Evolutionary conservation across 2,888 invertebrate genomes (phyloP).

Genomic region (Podabrus alpinus): DNA sequence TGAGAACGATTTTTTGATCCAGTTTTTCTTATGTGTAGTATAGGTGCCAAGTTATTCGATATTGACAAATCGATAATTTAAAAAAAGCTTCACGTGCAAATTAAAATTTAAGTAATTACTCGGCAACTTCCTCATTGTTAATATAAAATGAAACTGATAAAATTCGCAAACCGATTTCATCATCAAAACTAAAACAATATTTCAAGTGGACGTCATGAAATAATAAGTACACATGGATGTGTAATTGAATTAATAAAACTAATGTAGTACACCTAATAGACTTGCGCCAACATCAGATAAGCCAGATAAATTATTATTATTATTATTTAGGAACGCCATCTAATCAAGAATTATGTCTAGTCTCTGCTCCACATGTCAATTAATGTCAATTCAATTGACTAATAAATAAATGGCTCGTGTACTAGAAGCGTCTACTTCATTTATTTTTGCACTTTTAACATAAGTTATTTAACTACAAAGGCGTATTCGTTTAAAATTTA

Average conservation of each 20-base stretch:
- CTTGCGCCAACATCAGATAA: not conserved
- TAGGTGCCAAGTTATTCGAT: no score
- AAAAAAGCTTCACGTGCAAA: not conserved
- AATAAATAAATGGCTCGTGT: not conserved
- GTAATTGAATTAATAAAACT: not conserved
- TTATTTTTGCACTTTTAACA: not conserved
- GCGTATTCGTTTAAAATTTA: no score
- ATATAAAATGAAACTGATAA: not conserved
- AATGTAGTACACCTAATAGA: not conserved
- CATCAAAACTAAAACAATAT: not conserved
- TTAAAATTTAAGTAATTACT: not conserved
- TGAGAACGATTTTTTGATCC: not conserved
- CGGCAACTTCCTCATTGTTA: not conserved
- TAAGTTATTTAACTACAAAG: not conserved
- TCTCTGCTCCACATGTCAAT: conserved; percentile 12
- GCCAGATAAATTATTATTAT: conserved; percentile 12
- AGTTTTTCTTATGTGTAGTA: no score
- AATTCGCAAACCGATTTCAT: not conserved
- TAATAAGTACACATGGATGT: not conserved
- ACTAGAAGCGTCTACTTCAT: not conserved
- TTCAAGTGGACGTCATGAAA: not conserved
- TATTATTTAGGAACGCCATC: conserved; percentile 13
- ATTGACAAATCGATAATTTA: not conserved
- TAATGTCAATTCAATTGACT: conserved; percentile 16
- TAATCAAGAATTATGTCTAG: conserved; percentile 7